Base-by-base conservation (phyloP, 2,888 invertebrate species). In the Dyspetes luteomarginatus region DNA sequence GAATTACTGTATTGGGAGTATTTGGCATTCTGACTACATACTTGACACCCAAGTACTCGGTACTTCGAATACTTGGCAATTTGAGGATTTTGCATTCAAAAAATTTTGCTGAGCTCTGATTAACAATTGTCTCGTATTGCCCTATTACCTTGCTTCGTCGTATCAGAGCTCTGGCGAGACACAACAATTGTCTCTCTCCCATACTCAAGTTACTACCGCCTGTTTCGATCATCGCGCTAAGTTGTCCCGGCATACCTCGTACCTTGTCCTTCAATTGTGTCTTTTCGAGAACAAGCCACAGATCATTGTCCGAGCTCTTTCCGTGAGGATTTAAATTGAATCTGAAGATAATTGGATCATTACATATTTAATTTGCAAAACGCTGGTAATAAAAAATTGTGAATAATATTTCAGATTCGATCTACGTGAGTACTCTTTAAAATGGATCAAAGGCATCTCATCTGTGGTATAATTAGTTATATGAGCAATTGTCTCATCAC, bases 121-220 rank as follows among this genome's bases (percentile, higher is more conserved):
- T 9, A 24, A 24, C 7, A 12, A 56, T 9, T 4, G 3, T 7
- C 41, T 64, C 58, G 19, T 58, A 19, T 12, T 19, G 93, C n/a
- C n/a, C n/a, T 92, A 87, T 93, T 93, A 94, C 94, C 89, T 94
- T 94, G 74, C 93, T 93, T 78, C 92, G 92, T 60, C 93, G 90
- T 4, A 95, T 90, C 45, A 95, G 87, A 24, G 94, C 94, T 85
- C 95, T 90, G 1, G 95, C 94, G 88, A 95, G 92, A 86, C 95
- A 95, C 17, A 95, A 86, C 24, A 95, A 90, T 87, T 95, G 95
- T 72, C 93, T 92, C 86, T 95, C 95, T 5, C 95, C 95, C 17
- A 89, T 88, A 50, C 89, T 92, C 55, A 92, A 84, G 58, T 89
- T 90, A 41, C 86, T 89, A 15, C 90, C 91, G 4, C 88, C 88